phyloP scores from a whole-genome alignment of 2,888 invertebrate species.

The Spicauda simplicius region DNA sequence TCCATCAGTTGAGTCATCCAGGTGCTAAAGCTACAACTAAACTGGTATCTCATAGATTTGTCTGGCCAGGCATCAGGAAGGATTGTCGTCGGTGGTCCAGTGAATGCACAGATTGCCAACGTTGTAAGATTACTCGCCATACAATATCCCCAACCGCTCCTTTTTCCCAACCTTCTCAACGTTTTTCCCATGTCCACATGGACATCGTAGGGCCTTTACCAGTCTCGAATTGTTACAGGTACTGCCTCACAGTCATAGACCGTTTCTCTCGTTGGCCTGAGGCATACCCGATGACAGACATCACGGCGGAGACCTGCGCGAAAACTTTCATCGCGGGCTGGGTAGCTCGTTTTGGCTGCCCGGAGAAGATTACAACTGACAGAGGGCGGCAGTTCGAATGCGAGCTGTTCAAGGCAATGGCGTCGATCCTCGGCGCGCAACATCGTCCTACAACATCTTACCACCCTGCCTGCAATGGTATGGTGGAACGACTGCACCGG shows the following conservation, averaged over 20 bases:
- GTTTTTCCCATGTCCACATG: conserved; percentile 9
- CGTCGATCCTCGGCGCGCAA: conserved; percentile 9
- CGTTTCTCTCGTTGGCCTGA: too few species aligned
- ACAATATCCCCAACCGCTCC: conserved; percentile 5
- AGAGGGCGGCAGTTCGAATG: not conserved
- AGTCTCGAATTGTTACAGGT: conserved; percentile 13
- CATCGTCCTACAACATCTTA: conserved; percentile 10
- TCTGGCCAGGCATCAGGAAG: conserved; percentile 11
- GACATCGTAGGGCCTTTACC: conserved; percentile 4
- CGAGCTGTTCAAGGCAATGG: not conserved
- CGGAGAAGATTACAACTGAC: too few species aligned
- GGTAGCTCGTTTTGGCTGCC: too few species aligned
- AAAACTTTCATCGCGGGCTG: too few species aligned
- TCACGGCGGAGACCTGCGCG: too few species aligned
- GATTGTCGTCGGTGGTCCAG: conserved; percentile 12
- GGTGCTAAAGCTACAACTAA: too few species aligned
- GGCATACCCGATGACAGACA: too few species aligned
- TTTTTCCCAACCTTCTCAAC: not conserved
- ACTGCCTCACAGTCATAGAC: conserved; percentile 1
- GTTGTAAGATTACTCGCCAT: conserved; percentile 4
- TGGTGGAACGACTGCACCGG: conserved; percentile 5
- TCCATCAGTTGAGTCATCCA: conserved; percentile 16
- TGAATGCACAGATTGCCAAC: conserved; percentile 16
- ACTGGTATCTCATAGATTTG: conserved; percentile 3
- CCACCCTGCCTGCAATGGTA: too few species aligned